Conservation (phyloP, 2,797 vertebrate genomes). For the Scomberomorus guttatus region DNA sequence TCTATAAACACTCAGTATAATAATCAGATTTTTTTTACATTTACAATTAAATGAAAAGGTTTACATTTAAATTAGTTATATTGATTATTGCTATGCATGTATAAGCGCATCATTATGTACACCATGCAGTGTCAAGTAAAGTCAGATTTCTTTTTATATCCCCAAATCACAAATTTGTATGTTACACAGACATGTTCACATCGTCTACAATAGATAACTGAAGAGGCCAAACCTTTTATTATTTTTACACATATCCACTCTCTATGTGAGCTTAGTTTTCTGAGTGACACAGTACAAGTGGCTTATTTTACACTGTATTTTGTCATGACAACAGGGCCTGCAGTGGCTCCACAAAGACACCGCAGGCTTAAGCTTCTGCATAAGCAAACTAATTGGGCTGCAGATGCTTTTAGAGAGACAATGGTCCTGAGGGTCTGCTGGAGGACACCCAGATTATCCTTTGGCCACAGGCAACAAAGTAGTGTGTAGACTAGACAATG, state of each 20-base stretch:
- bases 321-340: constrained; percentile 14
- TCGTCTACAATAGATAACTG: background rate
- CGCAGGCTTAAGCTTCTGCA: constrained; percentile 41
- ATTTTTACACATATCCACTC: background rate
- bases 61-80: background rate
- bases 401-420: constrained; percentile 73
- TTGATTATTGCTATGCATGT: background rate
- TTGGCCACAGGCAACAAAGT: constrained; percentile 67
- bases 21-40: background rate
- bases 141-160: background rate
- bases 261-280: background rate
- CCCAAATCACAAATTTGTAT: background rate
- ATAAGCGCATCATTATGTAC: background rate
- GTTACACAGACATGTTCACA: background rate
- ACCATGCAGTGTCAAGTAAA: background rate
- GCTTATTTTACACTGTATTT: constrained; percentile 24
- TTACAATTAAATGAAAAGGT: background rate
- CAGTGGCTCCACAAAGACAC: constrained; percentile 38
- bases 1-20: background rate
- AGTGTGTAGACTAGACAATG: constrained; percentile 66
- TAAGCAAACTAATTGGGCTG: constrained; percentile 70
- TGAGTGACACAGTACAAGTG: constrained; percentile 20
- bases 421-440: constrained; percentile 60
- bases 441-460: constrained; percentile 72
- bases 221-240: background rate